Evolutionary conservation across 2,797 vertebrate genomes (phyloP).

Genomic region (Pelodytes ibericus): DNA sequence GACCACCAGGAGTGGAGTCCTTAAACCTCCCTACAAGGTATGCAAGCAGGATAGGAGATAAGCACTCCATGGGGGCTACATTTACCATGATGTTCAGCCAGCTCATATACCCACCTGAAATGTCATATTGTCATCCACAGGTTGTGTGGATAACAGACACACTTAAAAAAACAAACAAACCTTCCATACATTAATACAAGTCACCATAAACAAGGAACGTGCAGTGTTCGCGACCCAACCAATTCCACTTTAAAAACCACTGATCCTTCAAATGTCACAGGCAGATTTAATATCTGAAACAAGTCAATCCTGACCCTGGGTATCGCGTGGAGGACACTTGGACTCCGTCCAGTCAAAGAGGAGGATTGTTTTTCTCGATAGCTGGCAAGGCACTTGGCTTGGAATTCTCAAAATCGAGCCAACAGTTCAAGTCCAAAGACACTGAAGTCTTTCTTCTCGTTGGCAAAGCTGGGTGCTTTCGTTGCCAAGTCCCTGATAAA

Average conservation of each 20-base stretch:
- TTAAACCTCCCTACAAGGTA: too few species aligned
- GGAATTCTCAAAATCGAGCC: slow-evolving; percentile 38
- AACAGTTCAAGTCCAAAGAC: slow-evolving; percentile 45
- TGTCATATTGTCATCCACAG: too few species aligned
- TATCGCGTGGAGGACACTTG: slow-evolving; percentile 41
- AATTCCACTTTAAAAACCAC: slow-evolving; percentile 27
- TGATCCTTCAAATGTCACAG: slow-evolving; percentile 16
- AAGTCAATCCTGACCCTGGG: slow-evolving; percentile 11
- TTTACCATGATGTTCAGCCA: too few species aligned
- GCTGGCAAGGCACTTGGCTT: slow-evolving; percentile 43
- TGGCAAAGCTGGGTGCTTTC: slow-evolving; percentile 36
- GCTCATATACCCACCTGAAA: too few species aligned
- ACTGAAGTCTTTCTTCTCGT: slow-evolving; percentile 50
- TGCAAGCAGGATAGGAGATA: too few species aligned
- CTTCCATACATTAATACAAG: too few species aligned
- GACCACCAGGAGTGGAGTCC: too few species aligned
- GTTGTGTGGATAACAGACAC: too few species aligned
- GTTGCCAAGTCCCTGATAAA: slow-evolving; percentile 52
- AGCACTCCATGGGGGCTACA: too few species aligned
- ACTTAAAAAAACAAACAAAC: too few species aligned
- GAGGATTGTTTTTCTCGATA: slow-evolving; percentile 42
- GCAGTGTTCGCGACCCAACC: neutral
- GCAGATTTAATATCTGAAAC: slow-evolving; percentile 22
- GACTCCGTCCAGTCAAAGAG: slow-evolving; percentile 29
- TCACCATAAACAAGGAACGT: too few species aligned